phyloP scores from a whole-genome alignment of 2,888 invertebrate species.

The Synergus laeviventris region DNA sequence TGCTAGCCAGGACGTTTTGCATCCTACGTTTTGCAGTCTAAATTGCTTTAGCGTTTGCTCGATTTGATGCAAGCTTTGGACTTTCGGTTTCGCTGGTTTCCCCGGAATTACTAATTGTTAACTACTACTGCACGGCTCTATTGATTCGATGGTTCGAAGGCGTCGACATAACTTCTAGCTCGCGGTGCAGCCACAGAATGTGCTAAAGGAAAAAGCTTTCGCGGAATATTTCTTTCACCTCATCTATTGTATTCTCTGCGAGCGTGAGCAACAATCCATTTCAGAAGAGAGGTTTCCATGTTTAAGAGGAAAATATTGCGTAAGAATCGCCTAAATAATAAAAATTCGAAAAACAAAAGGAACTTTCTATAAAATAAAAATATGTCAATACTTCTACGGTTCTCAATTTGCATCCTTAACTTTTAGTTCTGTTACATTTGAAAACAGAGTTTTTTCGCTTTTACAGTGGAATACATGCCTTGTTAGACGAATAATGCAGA shows the following conservation, averaged over 20 bases:
- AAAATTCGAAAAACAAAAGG: too few species aligned
- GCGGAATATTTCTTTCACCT: background rate
- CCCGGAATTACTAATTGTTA: constrained; percentile 23
- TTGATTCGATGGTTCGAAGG: constrained; percentile 32
- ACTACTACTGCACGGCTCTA: constrained; percentile 15
- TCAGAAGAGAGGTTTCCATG: too few species aligned
- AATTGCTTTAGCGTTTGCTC: background rate
- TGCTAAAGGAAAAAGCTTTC: constrained; percentile 5
- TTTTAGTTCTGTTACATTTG: background rate
- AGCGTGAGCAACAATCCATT: too few species aligned
- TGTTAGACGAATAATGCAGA: background rate
- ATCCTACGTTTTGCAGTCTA: background rate
- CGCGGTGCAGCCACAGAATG: background rate
- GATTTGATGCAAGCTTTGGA: constrained; percentile 11
- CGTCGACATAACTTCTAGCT: constrained; percentile 15
- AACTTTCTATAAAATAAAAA: too few species aligned
- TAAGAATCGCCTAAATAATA: too few species aligned
- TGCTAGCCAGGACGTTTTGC: background rate
- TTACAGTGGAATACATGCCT: background rate
- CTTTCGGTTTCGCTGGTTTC: constrained; percentile 3
- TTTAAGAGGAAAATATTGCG: too few species aligned
- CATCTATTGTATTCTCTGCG: background rate
- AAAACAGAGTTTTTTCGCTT: background rate
- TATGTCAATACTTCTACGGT: too few species aligned
- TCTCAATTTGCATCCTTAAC: background rate